Evolutionary conservation across 2,888 invertebrate genomes (phyloP).

Genomic region (Falcaria lacertinaria): DNA sequence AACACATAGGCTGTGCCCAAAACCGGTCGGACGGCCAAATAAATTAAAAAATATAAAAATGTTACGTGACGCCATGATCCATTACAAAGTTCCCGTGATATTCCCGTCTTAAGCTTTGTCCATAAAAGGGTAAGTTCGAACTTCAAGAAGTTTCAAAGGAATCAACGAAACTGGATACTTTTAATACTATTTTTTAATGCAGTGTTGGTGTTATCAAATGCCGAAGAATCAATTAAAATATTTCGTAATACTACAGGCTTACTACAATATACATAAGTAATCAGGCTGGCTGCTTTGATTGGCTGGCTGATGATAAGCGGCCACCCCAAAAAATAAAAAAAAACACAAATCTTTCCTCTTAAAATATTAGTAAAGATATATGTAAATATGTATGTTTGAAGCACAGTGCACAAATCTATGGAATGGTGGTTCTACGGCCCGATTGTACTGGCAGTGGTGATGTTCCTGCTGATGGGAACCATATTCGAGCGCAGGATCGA

Average conservation of each 20-base stretch:
- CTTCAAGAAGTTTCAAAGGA: too few species aligned
- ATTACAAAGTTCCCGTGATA: background rate
- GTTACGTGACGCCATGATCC: background rate
- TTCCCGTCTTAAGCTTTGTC: background rate
- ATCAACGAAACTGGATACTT: too few species aligned
- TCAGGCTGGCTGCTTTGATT: too few species aligned
- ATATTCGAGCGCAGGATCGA: slow-evolving; percentile 54
- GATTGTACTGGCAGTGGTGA: slow-evolving; percentile 45
- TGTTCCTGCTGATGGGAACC: slow-evolving; percentile 62
- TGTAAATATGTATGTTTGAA: background rate
- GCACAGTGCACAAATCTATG: slow-evolving; percentile 23
- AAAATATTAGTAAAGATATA: too few species aligned
- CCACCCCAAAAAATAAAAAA: too few species aligned
- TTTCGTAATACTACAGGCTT: too few species aligned
- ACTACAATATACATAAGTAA: too few species aligned
- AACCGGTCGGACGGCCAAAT: background rate
- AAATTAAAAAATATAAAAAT: background rate
- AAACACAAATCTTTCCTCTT: too few species aligned
- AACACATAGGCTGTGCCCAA: background rate
- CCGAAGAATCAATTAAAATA: too few species aligned
- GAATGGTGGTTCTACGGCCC: slow-evolving; percentile 54
- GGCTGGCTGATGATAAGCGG: too few species aligned
- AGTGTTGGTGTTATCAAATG: too few species aligned
- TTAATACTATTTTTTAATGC: too few species aligned
- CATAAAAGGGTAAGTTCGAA: background rate